phyloP scores from a whole-genome alignment of 1,140 invertebrate species.

The Bombus pascuorum region DNA sequence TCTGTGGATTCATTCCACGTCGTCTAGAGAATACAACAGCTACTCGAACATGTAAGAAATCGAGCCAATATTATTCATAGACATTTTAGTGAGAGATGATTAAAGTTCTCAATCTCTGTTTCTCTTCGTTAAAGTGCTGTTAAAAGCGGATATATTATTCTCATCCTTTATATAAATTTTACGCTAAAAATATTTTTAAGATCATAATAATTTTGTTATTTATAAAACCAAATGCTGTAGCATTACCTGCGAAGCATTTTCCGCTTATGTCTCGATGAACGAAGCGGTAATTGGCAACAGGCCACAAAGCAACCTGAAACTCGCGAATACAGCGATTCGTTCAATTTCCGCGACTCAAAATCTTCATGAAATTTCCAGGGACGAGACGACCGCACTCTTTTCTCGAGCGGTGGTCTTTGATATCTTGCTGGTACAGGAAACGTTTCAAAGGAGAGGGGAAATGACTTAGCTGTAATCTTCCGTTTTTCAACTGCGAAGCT shows the following conservation, averaged over 20 bases:
- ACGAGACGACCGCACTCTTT: constrained; percentile 9
- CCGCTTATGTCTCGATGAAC: not conserved
- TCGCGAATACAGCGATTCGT: not conserved
- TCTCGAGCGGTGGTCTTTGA: not conserved
- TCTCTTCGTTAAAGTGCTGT: not conserved
- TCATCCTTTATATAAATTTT: too few species aligned
- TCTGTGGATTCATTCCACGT: too few species aligned
- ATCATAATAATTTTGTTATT: too few species aligned
- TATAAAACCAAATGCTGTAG: too few species aligned
- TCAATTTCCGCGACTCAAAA: constrained; percentile 29
- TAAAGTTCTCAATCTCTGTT: not conserved
- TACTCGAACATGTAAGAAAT: too few species aligned
- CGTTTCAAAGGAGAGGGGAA: constrained; percentile 56
- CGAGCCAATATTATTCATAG: not conserved
- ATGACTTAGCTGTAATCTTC: constrained; percentile 47
- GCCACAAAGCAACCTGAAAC: not conserved
- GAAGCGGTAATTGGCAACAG: not conserved
- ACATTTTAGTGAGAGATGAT: too few species aligned
- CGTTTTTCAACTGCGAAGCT: constrained; percentile 6
- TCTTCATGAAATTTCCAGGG: constrained; percentile 27
- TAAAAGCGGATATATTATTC: too few species aligned
- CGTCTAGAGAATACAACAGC: too few species aligned
- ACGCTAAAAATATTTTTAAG: too few species aligned
- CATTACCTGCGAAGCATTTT: too few species aligned
- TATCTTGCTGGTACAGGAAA: constrained; percentile 12